Evolutionary conservation across 2,113 vertebrate species (phyloP).

Genomic region (Galeopterus variegatus): DNA sequence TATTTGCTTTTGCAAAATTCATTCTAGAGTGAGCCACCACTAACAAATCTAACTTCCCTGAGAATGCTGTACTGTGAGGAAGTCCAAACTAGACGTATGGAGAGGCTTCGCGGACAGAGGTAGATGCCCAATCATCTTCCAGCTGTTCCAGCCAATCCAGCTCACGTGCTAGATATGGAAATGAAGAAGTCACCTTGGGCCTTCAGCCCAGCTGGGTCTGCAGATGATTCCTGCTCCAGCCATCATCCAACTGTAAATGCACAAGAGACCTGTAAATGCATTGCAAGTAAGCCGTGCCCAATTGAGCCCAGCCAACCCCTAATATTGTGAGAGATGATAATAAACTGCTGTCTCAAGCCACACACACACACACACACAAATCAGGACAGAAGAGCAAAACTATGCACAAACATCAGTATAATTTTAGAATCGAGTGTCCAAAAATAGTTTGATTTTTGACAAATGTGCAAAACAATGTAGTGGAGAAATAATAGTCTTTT

Average conservation of each 20-base stretch:
- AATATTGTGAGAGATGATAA: neutral
- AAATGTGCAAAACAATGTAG: neutral
- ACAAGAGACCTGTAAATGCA: neutral
- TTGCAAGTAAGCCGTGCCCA: neutral
- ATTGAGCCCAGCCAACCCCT: neutral
- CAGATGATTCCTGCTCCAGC: neutral
- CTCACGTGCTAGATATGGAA: neutral
- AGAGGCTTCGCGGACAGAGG: neutral
- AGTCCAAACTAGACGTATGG: neutral
- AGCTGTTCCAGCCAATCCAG: neutral
- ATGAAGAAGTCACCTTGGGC: neutral
- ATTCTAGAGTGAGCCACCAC: neutral
- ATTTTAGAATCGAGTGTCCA: neutral
- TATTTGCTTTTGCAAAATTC: neutral
- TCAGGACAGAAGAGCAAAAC: neutral
- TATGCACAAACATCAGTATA: neutral
- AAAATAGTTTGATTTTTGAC: neutral
- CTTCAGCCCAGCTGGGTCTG: neutral
- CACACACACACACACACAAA: neutral
- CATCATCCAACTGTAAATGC: neutral
- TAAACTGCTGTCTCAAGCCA: neutral
- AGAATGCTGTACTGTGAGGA: neutral
- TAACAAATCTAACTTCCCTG: neutral
- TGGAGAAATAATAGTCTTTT: conserved; percentile 2
- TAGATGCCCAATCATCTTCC: neutral